Evolutionary conservation across 2,113 vertebrate genomes (phyloP), one percentile per base, ranked within the genome.

Genomic region (Centrocercus urophasianus): DNA sequence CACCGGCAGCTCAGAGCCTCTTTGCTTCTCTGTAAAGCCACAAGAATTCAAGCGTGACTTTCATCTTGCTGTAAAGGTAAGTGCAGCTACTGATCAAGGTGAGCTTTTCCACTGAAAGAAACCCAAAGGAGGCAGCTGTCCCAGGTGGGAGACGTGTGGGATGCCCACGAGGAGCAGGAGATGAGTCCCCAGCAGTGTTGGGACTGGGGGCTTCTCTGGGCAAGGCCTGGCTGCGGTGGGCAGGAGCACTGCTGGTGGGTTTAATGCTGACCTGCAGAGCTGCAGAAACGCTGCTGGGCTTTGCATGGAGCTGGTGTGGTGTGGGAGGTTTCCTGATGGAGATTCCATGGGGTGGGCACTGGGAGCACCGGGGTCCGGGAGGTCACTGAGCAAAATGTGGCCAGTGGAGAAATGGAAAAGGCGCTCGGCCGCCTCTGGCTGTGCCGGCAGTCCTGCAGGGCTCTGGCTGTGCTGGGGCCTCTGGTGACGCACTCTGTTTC

Each of bases 191-290:
- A 88, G 54, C 90, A 96, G 92, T 60, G 93, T 73, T 48, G 24
- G 65, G 89, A 64, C 85, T 76, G 85, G 40, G 76, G 75, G 64
- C 80, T 83, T 75, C 0, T 10, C 88, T 76, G 88, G 94, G 70
- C 48, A 72, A 77, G 67, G 93, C 72, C 79, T 96, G 88, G 86
- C 83, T 94, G 95, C 15, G 50, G 56, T 38, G 52, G 87, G 12
- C 40, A 70, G 77, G 50, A 8, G 32, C 67, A 48, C 34, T n/a
- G 0, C 28, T 43, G 75, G 66, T 74, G 66, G 63, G 67, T 83
- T 89, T 54, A 10, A 70, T 88, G 36, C 16, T n/a, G 17, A 74
- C 43, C 87, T 65, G 71, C 78, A 83, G 74, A 89, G 63, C 67
- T 83, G 59, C 30, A n/a, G 16, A 91, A 76, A 40, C 1, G 2